Evolutionary conservation across 2,113 vertebrate genomes (phyloP).

Genomic region (Forbesichthys papilliferus): DNA sequence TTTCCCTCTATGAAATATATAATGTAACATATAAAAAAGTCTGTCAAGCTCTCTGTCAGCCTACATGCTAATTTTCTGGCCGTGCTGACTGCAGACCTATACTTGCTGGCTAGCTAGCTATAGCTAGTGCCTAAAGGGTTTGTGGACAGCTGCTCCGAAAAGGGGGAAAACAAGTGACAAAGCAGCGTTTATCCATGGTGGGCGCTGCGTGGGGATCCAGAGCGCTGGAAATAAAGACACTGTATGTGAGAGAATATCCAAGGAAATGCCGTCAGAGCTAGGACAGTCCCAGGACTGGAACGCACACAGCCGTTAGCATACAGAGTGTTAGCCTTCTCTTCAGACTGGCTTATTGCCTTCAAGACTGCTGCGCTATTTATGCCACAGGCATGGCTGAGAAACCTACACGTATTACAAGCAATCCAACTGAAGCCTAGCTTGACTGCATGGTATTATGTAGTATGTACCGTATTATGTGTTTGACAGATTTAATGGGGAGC

Average conservation of each 20-base stretch:
- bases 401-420: slow-evolving; percentile 29
- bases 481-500: not conserved
- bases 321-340: slow-evolving; percentile 22
- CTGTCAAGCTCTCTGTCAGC: slow-evolving; percentile 40
- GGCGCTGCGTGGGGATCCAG: slow-evolving; percentile 43
- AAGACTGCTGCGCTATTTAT: slow-evolving; percentile 5
- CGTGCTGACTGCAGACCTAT: slow-evolving; percentile 34
- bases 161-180: slow-evolving; percentile 63
- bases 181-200: slow-evolving; percentile 74
- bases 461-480: not conserved
- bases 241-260: slow-evolving; percentile 65
- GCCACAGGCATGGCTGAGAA: slow-evolving; percentile 19
- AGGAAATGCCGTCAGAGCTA: slow-evolving; percentile 64
- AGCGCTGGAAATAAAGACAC: slow-evolving; percentile 71
- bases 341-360: slow-evolving; percentile 14
- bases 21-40: slow-evolving; percentile 32
- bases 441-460: slow-evolving; percentile 5
- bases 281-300: slow-evolving; percentile 53
- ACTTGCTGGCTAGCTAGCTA: slow-evolving; percentile 56
- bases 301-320: slow-evolving; percentile 58
- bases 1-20: slow-evolving; percentile 22
- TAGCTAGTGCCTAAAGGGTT: slow-evolving; percentile 42
- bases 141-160: slow-evolving; percentile 66
- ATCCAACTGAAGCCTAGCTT: slow-evolving; percentile 34
- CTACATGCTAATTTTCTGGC: slow-evolving; percentile 17